A percentile compares a stretch with the other conserved stretches of the same genome.
phyloP scores from a whole-genome alignment of 2,797 vertebrate species.

The Halcyon smyrnensis region DNA sequence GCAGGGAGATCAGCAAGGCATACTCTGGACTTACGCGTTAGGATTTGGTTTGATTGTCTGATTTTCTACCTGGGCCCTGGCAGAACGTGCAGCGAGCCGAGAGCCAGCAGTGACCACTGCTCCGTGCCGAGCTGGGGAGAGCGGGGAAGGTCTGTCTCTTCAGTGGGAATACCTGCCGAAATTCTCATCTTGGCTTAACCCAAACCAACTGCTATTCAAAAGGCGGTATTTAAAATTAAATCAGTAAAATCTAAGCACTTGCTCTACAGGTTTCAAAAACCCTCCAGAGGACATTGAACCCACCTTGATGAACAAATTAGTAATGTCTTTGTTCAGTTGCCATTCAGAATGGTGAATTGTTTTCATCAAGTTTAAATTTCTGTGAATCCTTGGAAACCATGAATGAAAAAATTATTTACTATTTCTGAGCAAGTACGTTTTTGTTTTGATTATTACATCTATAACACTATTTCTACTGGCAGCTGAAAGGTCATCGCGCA shows the following conservation, averaged over 20 bases:
- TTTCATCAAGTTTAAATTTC: neutral
- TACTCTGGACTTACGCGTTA: neutral
- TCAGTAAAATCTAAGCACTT: neutral
- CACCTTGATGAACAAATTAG: neutral
- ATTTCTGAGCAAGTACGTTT: neutral
- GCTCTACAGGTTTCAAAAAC: neutral
- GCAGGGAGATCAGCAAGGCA: neutral
- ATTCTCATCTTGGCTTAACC: neutral
- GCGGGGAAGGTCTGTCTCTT: neutral
- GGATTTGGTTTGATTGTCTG: neutral
- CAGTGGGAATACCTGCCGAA: neutral
- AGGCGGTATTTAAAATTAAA: neutral
- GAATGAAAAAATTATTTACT: neutral
- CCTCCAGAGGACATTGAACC: neutral
- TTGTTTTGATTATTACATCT: neutral
- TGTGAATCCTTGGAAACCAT: neutral
- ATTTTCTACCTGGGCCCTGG: neutral
- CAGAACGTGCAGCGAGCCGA: rapidly evolving
- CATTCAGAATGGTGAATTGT: neutral
- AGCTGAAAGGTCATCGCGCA: neutral
- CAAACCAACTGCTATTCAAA: neutral
- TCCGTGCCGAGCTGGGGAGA: rapidly evolving
- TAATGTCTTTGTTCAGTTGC: neutral
- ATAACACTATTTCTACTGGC: neutral
- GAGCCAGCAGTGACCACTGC: neutral